These are phyloP conservation scores for Aphaenogaster floridana DNA, from an alignment of 1,140 invertebrate species.

Conservation along the genomic window DNA sequence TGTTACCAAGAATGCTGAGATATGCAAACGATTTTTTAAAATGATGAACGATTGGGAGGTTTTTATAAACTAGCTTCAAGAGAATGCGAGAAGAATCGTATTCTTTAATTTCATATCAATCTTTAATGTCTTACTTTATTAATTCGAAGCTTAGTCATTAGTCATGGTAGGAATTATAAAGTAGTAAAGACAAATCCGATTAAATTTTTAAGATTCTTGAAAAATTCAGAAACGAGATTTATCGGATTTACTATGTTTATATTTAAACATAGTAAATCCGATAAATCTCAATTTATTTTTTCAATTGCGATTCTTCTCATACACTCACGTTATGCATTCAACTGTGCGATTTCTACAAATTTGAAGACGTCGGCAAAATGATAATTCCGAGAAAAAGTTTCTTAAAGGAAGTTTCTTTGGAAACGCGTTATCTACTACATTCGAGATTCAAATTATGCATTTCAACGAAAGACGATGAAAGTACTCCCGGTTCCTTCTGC, in stretches of 20 bases:
- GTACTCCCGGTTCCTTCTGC: background rate
- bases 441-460: constrained; percentile 7
- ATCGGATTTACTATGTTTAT: background rate
- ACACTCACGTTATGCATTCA: background rate
- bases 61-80: background rate
- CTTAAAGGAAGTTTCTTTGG: background rate
- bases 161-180: background rate
- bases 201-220: background rate
- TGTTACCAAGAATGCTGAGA: background rate
- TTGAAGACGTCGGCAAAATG: background rate
- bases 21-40: background rate
- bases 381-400: constrained; percentile 16
- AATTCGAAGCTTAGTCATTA: background rate
- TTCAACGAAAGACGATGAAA: constrained; percentile 28
- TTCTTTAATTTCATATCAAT: background rate
- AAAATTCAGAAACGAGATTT: background rate
- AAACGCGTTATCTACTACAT: background rate
- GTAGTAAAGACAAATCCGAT: background rate
- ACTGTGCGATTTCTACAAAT: too few relatives aligned
- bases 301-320: background rate
- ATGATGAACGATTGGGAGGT: background rate
- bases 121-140: background rate
- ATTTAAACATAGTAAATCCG: background rate
- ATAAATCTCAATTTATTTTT: background rate
- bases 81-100: background rate